A percentile compares a stretch with the other conserved stretches of the same genome.
phyloP scores from a whole-genome alignment of 1,140 invertebrate genomes.

The Maconellicoccus hirsutus region DNA sequence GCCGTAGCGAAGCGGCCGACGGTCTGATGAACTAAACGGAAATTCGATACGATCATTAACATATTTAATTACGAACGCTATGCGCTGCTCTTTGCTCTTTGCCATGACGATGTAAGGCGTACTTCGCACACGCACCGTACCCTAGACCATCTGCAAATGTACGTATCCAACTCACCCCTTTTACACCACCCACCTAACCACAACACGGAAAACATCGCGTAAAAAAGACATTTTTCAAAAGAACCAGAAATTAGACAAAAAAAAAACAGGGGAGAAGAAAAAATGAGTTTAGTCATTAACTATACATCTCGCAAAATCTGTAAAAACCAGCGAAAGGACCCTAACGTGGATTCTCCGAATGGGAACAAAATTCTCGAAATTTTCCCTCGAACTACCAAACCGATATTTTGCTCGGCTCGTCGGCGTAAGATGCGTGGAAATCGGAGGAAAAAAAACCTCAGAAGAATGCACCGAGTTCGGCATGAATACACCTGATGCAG shows the following conservation, averaged over 20 bases:
- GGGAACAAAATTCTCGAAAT: too few species aligned
- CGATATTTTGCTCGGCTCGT: too few species aligned
- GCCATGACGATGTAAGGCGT: too few species aligned
- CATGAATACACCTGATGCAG: not conserved
- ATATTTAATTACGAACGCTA: slow-evolving; percentile 12
- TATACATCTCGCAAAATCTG: too few species aligned
- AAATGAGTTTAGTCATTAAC: slow-evolving; percentile 4
- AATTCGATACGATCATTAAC: slow-evolving; percentile 21
- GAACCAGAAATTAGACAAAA: not conserved
- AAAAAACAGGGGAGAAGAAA: not conserved
- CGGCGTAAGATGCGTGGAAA: too few species aligned
- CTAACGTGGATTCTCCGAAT: too few species aligned
- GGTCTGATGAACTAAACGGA: slow-evolving; percentile 3
- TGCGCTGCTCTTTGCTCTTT: not conserved
- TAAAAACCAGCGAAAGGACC: too few species aligned
- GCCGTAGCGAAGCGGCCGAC: not conserved
- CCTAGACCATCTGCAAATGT: too few species aligned
- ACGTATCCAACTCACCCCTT: not conserved
- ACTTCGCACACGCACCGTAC: not conserved
- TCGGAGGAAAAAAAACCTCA: too few species aligned
- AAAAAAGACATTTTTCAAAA: not conserved
- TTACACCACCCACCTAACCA: not conserved
- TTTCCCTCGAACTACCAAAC: too few species aligned
- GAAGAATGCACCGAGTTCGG: not conserved
- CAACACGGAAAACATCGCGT: not conserved